Evolutionary conservation across 35 echinoderm and acorn worm species (phyloP).

Genomic region (Ptychodera flava): DNA sequence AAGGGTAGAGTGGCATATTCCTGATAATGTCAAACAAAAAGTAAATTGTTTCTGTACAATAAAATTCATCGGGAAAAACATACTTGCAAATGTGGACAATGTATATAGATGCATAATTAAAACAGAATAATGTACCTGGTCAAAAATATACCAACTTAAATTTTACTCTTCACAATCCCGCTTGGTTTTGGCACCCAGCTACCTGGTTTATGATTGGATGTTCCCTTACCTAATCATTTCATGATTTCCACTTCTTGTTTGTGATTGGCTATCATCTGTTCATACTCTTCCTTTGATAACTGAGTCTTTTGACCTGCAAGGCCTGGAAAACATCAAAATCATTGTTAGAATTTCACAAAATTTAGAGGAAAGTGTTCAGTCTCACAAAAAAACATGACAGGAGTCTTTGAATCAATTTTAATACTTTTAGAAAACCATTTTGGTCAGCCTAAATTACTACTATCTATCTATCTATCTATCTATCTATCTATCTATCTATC

Average conservation of each 20-base stretch:
- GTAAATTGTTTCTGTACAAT: too few species aligned
- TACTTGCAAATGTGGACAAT: too few species aligned
- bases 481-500: conserved; percentile 11
- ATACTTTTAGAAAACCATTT: background rate
- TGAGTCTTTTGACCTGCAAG: conserved; percentile 47
- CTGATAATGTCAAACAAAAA: too few species aligned
- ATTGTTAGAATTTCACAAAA: too few species aligned
- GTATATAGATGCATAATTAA: too few species aligned
- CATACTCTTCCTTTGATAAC: conserved; percentile 71
- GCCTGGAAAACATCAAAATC: conserved; percentile 51
- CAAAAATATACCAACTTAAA: conserved; percentile 68
- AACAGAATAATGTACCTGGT: conserved; percentile 56
- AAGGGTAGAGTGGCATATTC: too few species aligned
- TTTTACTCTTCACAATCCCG: conserved; percentile 59
- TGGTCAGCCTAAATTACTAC: background rate
- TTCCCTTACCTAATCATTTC: conserved; percentile 67
- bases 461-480: background rate
- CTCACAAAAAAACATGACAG: background rate
- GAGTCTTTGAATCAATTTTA: background rate
- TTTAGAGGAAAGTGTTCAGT: too few species aligned
- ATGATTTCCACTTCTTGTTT: conserved; percentile 95
- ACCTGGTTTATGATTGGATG: conserved; percentile 85
- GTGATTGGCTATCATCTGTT: conserved; percentile 98
- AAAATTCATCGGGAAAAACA: too few species aligned
- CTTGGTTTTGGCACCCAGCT: conserved; percentile 88